Percentiles rank a stretch among this genome's conserved stretches.
These are phyloP conservation scores for Plectropomus leopardus DNA, from an alignment of 2,113 vertebrate species.

Conservation along the genomic window DNA sequence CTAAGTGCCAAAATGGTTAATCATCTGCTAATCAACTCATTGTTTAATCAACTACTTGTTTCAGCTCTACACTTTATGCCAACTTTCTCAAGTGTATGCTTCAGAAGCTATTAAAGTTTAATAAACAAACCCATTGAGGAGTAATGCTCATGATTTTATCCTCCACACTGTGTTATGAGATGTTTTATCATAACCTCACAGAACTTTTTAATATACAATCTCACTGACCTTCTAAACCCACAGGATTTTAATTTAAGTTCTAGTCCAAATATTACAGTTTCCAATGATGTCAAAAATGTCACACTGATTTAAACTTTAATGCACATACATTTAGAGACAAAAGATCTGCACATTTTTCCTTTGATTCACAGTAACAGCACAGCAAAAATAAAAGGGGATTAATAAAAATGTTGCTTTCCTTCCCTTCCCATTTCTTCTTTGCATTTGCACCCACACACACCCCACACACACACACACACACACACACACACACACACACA, in stretches of 20 bases:
- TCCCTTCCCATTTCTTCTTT: neutral
- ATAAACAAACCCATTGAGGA: neutral
- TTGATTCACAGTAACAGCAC: neutral
- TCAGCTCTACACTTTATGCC: too few species aligned
- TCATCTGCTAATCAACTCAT: too few species aligned
- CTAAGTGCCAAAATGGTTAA: too few species aligned
- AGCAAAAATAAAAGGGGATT: neutral
- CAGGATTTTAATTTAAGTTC: neutral
- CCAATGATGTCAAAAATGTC: neutral
- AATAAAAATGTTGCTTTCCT: neutral
- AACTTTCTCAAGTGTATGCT: too few species aligned
- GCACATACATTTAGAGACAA: neutral
- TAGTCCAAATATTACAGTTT: neutral
- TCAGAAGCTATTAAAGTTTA: too few species aligned
- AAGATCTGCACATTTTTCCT: neutral
- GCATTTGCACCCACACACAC: neutral
- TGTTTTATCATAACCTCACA: neutral
- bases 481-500: constrained; percentile 28
- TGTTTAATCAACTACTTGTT: too few species aligned
- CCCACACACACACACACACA: constrained; percentile 12
- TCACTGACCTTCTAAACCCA: neutral
- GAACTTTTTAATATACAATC: neutral
- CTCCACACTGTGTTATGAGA: neutral
- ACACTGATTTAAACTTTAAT: neutral
- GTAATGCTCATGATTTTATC: too few species aligned